A percentile compares a stretch with the other conserved stretches of the same genome.
phyloP scores from a whole-genome alignment of 2,113 vertebrate species.

The Taurulus bubalis region DNA sequence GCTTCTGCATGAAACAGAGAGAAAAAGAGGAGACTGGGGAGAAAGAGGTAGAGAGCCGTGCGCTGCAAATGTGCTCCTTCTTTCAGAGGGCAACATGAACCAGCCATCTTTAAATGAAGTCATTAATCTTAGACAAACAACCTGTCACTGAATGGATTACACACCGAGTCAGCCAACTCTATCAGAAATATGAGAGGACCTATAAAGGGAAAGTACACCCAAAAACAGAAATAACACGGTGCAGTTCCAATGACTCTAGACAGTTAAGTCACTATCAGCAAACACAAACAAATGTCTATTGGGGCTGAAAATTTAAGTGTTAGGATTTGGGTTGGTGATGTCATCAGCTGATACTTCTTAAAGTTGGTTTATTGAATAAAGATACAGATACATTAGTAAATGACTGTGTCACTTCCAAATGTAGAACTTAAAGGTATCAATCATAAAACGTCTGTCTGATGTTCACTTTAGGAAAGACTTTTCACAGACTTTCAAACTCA shows the following conservation, averaged over 20 bases:
- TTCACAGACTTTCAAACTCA: background rate
- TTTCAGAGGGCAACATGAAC: constrained; percentile 21
- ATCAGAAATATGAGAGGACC: constrained; percentile 16
- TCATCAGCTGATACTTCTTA: background rate
- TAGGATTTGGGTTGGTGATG: background rate
- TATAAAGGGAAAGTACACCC: constrained; percentile 14
- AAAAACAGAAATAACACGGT: constrained; percentile 11
- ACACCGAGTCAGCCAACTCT: constrained; percentile 10
- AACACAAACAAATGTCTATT: constrained; percentile 3
- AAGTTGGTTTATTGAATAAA: background rate
- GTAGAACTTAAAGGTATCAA: background rate
- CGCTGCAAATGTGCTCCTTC: constrained; percentile 14
- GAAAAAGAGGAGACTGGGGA: background rate
- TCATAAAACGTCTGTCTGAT: background rate
- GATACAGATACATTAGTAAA: background rate
- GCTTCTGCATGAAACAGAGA: constrained; percentile 27
- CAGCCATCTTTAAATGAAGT: constrained; percentile 39
- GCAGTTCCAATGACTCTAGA: background rate
- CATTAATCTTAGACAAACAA: constrained; percentile 53
- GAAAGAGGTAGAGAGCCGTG: background rate
- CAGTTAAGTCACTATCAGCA: background rate
- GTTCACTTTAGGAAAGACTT: background rate
- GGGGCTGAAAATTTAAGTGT: background rate
- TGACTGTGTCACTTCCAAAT: background rate
- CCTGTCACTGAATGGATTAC: constrained; percentile 31